Base-by-base conservation (phyloP, 2,797 vertebrate species). In the Stomatorhinus walkeri region DNA sequence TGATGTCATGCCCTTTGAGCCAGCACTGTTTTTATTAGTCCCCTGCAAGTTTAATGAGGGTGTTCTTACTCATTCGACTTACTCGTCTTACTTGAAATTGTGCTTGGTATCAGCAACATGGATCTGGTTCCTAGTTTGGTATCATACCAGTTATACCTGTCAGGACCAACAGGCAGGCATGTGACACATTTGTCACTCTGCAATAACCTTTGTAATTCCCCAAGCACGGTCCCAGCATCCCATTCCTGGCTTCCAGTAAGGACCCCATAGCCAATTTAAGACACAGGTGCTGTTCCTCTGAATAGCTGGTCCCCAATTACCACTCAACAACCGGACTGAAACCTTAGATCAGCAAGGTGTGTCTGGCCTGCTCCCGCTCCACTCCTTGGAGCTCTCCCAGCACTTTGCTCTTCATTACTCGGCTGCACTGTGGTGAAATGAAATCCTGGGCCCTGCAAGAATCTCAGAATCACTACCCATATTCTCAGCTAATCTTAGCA, bases 231-330 rank as follows among this genome's bases (percentile, higher is more conserved):
- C 16, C 32, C 72, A 79, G 40, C 72, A 46, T 43, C 14, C 14
- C 36, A 19, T 79, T 68, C 24, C 64, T 72, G 2, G 28, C 64
- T 72, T 72, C 64, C 64, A 72, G 12, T 72, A 72, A 72, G 64
- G 7, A 79, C 5, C 68, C 72, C 36, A 36, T 43, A 79, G 19
- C 16, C 72, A 79, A 79, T 79, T 43, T 79, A 79, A 79, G 36
- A 79, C 32, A 43, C 72, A 79, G 72, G 72, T n/a, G 19, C 36
- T 79, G 72, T 79, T 43, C 72, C 40, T 40, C 72, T 2, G 36
- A 79, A 79, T 40, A 79, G 72, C 72, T 79, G 36, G 36, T 79
- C 72, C 72, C 72, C 72, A 79, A 79, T 79, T 79, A 79, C 72
- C 72, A 79, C 72, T 79, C 72, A 79, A 40, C 36, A 79, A 79